Percentiles rank a stretch among this genome's conserved stretches.
Conservation (phyloP, 1,140 invertebrate genomes). For the Oedothorax gibbosus region DNA sequence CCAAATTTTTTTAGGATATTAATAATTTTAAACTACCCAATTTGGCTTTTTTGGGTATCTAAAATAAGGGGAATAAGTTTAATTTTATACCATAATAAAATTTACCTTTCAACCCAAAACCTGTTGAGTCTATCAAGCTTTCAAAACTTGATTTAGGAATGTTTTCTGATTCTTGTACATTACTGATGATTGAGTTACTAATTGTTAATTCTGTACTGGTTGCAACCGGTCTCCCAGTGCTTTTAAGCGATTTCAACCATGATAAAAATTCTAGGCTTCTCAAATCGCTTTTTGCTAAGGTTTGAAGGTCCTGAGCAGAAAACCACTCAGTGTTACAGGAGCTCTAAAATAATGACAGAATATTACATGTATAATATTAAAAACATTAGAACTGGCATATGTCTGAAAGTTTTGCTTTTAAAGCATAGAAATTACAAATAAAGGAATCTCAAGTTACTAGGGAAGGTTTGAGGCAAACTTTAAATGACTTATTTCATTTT, state of each 20-base stretch:
- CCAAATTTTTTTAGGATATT: no score
- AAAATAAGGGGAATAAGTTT: background rate
- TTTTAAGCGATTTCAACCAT: slow-evolving; percentile 1
- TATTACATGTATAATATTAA: background rate
- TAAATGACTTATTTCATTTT: no score
- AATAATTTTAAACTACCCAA: background rate
- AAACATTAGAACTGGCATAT: background rate
- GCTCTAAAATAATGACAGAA: slow-evolving; percentile 18
- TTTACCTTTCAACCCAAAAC: slow-evolving; percentile 38
- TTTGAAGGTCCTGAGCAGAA: slow-evolving; percentile 32
- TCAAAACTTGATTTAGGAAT: slow-evolving; percentile 9
- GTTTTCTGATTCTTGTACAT: slow-evolving; percentile 28
- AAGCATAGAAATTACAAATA: background rate
- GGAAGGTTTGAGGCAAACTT: background rate
- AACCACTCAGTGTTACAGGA: slow-evolving; percentile 21
- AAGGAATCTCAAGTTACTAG: background rate
- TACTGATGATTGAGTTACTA: background rate
- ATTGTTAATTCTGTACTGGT: slow-evolving; percentile 19
- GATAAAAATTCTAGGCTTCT: slow-evolving; percentile 16
- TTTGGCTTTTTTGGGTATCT: background rate
- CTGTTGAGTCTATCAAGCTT: slow-evolving; percentile 27
- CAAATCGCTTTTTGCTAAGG: slow-evolving; percentile 10
- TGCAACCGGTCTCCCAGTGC: background rate
- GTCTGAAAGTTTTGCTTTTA: background rate
- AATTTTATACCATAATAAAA: background rate